Evolutionary conservation across 1,140 invertebrate genomes (phyloP).

Genomic region (Drosophila leontia): DNA sequence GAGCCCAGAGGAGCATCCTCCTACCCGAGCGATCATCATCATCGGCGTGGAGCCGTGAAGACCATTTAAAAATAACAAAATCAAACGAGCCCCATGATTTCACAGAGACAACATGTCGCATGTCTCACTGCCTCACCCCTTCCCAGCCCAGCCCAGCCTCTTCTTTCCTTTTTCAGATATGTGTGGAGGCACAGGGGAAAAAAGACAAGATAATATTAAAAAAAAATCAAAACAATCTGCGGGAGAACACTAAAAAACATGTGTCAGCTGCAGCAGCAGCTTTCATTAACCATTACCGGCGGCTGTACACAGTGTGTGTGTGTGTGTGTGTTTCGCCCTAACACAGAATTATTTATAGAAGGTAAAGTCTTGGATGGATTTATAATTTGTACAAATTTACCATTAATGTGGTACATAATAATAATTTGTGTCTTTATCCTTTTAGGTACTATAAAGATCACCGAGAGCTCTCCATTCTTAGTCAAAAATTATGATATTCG

Average conservation of each 20-base stretch:
- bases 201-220: constrained; percentile 1
- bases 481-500: neutral
- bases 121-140: neutral
- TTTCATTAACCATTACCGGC: constrained; percentile 15
- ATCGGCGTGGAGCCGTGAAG: constrained; percentile 23
- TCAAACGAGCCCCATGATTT: constrained; percentile 27
- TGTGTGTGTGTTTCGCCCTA: neutral
- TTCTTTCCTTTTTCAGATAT: constrained; percentile 10
- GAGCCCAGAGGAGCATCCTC: neutral
- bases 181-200: constrained; percentile 1
- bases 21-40: constrained; percentile 16
- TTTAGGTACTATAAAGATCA: neutral
- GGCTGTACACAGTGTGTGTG: constrained; percentile 1
- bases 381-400: neutral
- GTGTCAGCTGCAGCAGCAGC: constrained; percentile 23
- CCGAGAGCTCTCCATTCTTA: neutral
- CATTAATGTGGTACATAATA: neutral
- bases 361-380: neutral
- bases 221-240: constrained; percentile 21
- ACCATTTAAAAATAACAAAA: constrained; percentile 41
- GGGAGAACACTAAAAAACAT: constrained; percentile 25
- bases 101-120: constrained; percentile 35
- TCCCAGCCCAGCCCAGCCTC: neutral
- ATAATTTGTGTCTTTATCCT: neutral
- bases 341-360: constrained; percentile 6